Base-by-base conservation (phyloP, 1,140 invertebrate species). In the Drosophila mojavensis region DNA sequence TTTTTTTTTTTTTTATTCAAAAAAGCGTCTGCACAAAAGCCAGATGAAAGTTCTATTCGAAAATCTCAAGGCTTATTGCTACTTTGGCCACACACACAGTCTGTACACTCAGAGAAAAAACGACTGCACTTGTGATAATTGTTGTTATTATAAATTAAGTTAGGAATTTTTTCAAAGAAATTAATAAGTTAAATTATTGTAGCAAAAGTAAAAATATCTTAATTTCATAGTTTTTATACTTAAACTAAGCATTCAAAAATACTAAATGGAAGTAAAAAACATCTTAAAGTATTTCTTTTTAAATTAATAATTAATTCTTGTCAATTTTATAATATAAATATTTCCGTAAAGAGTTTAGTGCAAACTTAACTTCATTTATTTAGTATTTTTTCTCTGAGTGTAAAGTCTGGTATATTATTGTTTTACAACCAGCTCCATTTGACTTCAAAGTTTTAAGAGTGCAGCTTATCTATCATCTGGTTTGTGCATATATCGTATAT, bases 21-120 rank as follows among this genome's bases (percentile, higher is more conserved):
- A 26, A 28, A 50, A 47, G 43, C 24, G 20, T 26, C 20, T 50
- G 58, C 43, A 28, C 58, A 28, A 36, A 28, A 50, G 30, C 45
- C 69, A 65, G 54, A 51, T 54, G 69, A 53, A 30, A 28, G 50
- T 43, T 43, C 24, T 58, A 7, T 30, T 30, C 43, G 28, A 33
- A 39, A 36, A 36, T 47, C 43, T 53, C 66, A 53, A 30, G 66
- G 61, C 66, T 69, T 54, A 51, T 10, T 45, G 36, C 58, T 54
- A 53, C 53, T 72, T 72, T 72, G 69, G 69, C 69, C 55, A 39
- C 69, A 59, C 69, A 59, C 54, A 58, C 43, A 66, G 20, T 24
- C 4, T 11, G 10, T 50, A 50, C 48, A 50, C 48, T 50, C 48
- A 50, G 48, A 50, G 48, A 50, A 26, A 50, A 26, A 50, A 5